Evolutionary conservation across 2,113 vertebrate species (phyloP).

Genomic region (Myotis davidii): DNA sequence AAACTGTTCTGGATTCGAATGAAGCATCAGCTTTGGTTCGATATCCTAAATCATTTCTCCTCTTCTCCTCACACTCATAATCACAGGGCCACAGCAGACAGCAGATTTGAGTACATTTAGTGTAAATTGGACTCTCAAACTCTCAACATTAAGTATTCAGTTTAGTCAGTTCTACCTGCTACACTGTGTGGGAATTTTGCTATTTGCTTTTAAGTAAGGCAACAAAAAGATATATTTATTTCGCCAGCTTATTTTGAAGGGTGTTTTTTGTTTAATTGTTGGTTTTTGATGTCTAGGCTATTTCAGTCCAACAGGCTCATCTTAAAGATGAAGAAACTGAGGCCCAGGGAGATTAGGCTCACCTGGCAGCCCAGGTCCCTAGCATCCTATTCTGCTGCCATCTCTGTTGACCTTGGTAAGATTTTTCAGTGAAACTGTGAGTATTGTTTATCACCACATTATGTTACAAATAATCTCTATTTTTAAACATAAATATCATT

Average conservation of each 20-base stretch:
- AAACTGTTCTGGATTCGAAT: background rate
- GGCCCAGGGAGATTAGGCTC: background rate
- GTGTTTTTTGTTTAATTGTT: background rate
- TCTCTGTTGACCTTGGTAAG: background rate
- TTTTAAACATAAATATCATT: slow-evolving; percentile 36
- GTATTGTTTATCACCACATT: background rate
- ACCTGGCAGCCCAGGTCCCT: background rate
- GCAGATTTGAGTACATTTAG: background rate
- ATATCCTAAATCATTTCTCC: background rate
- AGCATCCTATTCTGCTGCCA: background rate
- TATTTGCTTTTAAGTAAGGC: slow-evolving; percentile 1
- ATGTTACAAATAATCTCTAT: slow-evolving; percentile 9
- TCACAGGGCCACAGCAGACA: background rate
- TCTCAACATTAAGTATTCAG: background rate
- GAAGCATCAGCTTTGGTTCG: background rate
- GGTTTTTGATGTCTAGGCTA: background rate
- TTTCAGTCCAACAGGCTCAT: background rate
- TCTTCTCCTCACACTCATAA: background rate
- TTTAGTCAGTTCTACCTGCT: background rate
- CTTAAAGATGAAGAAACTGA: background rate
- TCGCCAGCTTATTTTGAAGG: background rate
- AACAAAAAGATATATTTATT: background rate
- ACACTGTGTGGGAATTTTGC: background rate
- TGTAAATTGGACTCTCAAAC: background rate
- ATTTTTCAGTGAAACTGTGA: background rate